A percentile compares a stretch with the other conserved stretches of the same genome.
phyloP scores from a whole-genome alignment of 2,113 vertebrate species.

The Chitala chitala region DNA sequence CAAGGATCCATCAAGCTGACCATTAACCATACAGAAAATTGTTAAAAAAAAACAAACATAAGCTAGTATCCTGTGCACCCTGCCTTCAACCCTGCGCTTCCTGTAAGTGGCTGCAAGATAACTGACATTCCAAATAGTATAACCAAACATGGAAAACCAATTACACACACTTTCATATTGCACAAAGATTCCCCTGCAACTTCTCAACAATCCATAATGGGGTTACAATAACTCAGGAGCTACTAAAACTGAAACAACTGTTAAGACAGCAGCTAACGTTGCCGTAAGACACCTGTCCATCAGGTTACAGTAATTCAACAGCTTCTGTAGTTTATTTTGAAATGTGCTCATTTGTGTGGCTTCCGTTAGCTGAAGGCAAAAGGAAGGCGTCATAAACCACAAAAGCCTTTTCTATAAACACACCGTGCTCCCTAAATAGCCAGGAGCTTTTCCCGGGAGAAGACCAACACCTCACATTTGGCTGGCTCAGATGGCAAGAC shows the following conservation, averaged over 20 bases:
- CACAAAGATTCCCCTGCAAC: too few relatives aligned
- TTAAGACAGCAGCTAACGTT: neutral
- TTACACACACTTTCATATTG: too few relatives aligned
- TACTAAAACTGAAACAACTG: neutral
- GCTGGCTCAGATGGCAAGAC: neutral
- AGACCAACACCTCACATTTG: neutral
- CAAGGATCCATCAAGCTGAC: too few relatives aligned
- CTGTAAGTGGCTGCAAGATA: too few relatives aligned
- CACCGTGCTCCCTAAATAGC: constrained; percentile 2
- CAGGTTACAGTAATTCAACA: neutral
- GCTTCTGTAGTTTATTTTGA: neutral
- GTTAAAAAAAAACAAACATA: too few relatives aligned
- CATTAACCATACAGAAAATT: too few relatives aligned
- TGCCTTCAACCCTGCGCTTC: too few relatives aligned
- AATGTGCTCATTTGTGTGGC: neutral
- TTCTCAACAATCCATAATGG: too few relatives aligned
- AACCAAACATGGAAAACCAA: too few relatives aligned
- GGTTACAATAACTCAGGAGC: too few relatives aligned
- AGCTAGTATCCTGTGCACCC: too few relatives aligned
- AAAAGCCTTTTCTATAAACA: neutral
- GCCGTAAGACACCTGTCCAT: neutral
- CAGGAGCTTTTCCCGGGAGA: neutral
- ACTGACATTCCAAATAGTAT: too few relatives aligned
- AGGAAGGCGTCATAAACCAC: neutral
- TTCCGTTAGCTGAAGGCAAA: neutral